A percentile compares a stretch with the other conserved stretches of the same genome.
Conservation (phyloP, 2,113 vertebrate species). For the Brienomyrus brachyistius region DNA sequence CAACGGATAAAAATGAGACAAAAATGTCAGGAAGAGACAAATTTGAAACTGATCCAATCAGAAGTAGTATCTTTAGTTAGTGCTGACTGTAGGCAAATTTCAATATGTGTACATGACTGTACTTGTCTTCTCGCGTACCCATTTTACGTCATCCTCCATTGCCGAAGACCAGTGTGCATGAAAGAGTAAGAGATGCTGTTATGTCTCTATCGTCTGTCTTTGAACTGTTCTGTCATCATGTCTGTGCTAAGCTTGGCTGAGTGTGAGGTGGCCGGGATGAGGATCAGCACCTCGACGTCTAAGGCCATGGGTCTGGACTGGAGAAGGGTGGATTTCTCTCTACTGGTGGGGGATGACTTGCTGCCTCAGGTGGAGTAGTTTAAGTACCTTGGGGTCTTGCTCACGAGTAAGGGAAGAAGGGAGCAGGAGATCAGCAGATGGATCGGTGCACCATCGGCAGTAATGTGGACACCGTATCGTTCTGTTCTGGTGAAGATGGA, state of each 20-base stretch:
- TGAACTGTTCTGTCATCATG: not conserved
- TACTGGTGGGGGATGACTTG: no score
- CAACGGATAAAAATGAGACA: not conserved
- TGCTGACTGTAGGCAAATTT: not conserved
- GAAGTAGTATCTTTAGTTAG: not conserved
- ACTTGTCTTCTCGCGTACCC: not conserved
- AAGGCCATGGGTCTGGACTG: no score
- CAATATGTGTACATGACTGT: not conserved
- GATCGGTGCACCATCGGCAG: no score
- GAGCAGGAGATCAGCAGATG: no score
- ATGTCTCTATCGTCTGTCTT: not conserved
- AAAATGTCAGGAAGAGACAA: not conserved
- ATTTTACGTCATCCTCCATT: not conserved
- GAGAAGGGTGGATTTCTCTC: no score
- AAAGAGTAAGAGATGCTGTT: not conserved
- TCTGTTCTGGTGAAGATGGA: no score
- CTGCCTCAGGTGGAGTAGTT: no score
- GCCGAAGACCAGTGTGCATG: not conserved
- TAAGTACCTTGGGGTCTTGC: no score
- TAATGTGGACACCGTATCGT: no score
- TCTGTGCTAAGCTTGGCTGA: not conserved
- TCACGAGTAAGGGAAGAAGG: no score
- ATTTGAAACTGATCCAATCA: not conserved
- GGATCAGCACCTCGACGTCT: no score
- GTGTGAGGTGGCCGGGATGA: no score